Conservation (phyloP, 2,113 vertebrate genomes). For the Solenodon paradoxus region DNA sequence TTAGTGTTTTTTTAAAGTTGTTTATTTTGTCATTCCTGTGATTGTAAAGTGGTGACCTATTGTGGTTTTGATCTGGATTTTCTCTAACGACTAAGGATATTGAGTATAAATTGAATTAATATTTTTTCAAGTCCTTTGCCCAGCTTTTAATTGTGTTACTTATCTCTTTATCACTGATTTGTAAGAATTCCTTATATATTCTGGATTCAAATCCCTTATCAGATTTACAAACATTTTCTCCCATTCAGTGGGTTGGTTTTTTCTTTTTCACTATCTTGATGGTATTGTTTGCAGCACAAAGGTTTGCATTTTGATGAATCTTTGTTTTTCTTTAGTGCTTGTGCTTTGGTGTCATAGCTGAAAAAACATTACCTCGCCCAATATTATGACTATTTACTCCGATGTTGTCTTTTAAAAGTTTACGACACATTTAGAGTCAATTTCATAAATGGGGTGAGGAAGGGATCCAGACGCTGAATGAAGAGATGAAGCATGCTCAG, state of each 20-base stretch:
- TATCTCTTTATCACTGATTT: background rate
- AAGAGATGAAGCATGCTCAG: background rate
- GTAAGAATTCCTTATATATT: background rate
- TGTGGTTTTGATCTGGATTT: conserved; percentile 16
- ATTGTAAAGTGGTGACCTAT: background rate
- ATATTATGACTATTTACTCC: background rate
- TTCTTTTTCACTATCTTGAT: background rate
- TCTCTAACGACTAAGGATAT: background rate
- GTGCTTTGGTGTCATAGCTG: background rate
- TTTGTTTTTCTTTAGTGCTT: background rate
- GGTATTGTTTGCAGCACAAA: background rate
- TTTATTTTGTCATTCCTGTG: background rate
- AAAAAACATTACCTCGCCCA: background rate
- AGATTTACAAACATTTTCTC: background rate
- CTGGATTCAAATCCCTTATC: background rate
- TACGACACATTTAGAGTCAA: background rate
- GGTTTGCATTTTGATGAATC: background rate
- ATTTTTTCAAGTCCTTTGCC: background rate
- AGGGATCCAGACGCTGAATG: background rate
- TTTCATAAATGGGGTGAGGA: background rate
- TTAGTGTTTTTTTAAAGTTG: background rate
- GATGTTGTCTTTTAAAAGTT: background rate
- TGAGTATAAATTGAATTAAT: background rate
- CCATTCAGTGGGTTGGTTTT: background rate
- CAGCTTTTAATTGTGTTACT: background rate